Base-by-base conservation (phyloP, 2,888 invertebrate species). In the Abscondita cerata region DNA sequence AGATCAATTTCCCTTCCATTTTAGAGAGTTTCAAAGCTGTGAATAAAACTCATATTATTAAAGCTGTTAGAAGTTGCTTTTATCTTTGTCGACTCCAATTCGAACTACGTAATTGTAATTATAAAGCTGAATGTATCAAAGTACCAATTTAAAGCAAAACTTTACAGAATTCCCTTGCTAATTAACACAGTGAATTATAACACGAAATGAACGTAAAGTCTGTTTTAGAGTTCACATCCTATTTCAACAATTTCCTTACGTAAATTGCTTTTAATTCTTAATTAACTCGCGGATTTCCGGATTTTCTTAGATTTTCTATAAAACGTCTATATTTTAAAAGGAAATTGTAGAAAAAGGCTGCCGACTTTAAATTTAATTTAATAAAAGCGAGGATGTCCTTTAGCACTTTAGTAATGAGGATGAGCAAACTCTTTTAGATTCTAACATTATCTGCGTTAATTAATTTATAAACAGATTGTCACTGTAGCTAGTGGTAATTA, bases 141-240 rank as follows among this genome's bases (percentile, higher is more conserved):
- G 68, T 64, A 64, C 67, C 68, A 68, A 70, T 68, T 68, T 66
- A 59, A 59, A 64, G 59, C 44, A 44, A 58, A 65, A 68, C 62
- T 70, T 68, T 65, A 59, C 60, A 65, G 65, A 68, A 68, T 71
- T 68, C 66, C 62, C 67, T 67, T 68, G 67, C 68, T 68, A 71
- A 70, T 71, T 71, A 70, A 68, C 67, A 65, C 63, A 68, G 69
- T 71, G 68, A 70, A 69, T 71, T 71, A 69, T 69, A 69, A 69
- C 66, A 66, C 67, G 59, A 63, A 67, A 66, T 66, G 70, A 65
- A 67, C 50, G 56, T 52, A 34, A 38, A 55, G 46, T 53, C 60
- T 50, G 52, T 56, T 60, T 52, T 51, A 52, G 56, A 59, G 62
- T 66, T 62, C 58, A 46, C 58, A 62, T 62, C 62, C 66, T 61